Evolutionary conservation across 2,797 vertebrate species (phyloP).

Genomic region (Rhabdomys pumilio): DNA sequence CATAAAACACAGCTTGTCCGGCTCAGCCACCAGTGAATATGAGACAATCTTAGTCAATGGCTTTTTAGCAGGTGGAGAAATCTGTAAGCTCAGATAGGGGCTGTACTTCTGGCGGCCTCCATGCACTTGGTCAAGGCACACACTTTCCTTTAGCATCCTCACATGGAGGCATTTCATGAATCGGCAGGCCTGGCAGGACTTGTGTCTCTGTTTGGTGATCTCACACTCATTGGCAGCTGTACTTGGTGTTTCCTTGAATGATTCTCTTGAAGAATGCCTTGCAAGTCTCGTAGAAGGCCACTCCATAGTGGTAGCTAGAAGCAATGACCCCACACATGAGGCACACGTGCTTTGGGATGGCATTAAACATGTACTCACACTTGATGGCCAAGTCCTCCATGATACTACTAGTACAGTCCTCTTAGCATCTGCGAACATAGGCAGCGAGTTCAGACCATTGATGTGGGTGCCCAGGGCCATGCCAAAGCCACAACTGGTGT

Average conservation of each 20-base stretch:
- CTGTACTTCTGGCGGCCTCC: constrained; percentile 99
- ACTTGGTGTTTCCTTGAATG: constrained; percentile 99
- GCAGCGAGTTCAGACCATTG: constrained; percentile 96
- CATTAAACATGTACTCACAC: constrained; percentile 98
- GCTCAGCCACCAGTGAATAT: constrained; percentile 98
- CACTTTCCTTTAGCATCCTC: constrained; percentile 99
- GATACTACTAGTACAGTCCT: constrained; percentile 95
- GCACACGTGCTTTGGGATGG: constrained; percentile 97
- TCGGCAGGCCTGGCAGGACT: constrained; percentile 99
- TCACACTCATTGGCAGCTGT: constrained; percentile 99
- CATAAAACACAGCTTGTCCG: constrained; percentile 99
- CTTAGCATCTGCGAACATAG: constrained; percentile 95
- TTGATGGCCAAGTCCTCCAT: constrained; percentile 98
- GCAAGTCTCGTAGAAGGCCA: constrained; percentile 99
- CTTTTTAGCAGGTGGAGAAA: constrained; percentile 97
- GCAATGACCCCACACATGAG: constrained; percentile 99
- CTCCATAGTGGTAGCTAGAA: constrained; percentile 98
- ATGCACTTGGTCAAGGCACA: constrained; percentile 97
- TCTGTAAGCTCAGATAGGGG: constrained; percentile 95
- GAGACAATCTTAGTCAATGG: constrained; percentile 98
- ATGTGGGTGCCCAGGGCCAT: constrained; percentile 95
- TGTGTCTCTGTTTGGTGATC: constrained; percentile 99
- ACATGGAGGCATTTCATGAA: constrained; percentile 99
- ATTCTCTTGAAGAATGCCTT: constrained; percentile 99
- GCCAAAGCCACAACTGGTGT: constrained; percentile 95